A percentile compares a stretch with the other conserved stretches of the same genome.
These are phyloP conservation scores for Syritta pipiens DNA, from an alignment of 2,888 invertebrate species.

Conservation along the genomic window DNA sequence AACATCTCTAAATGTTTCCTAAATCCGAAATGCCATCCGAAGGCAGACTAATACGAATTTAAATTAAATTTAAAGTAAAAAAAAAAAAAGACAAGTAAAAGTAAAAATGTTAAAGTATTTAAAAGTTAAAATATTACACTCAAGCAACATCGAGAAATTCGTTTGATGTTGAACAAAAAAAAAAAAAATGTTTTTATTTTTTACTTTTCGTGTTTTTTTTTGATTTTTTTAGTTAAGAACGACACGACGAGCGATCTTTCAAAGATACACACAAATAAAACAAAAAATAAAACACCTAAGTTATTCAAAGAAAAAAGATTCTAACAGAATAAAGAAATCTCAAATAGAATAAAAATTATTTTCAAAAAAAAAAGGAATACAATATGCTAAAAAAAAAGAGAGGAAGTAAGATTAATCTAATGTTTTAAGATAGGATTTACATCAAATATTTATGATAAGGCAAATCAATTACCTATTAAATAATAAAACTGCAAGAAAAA, in stretches of 20 bases:
- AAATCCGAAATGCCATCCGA: conserved; percentile 65
- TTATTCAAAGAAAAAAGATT: conserved; percentile 7
- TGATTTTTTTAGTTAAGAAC: conserved; percentile 21
- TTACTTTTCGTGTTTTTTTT: neutral
- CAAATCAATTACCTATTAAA: conserved; percentile 68
- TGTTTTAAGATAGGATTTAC: conserved; percentile 66
- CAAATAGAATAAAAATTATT: conserved; percentile 39
- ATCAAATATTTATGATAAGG: conserved; percentile 66
- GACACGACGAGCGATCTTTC: conserved; percentile 13
- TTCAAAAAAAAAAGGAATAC: conserved; percentile 30
- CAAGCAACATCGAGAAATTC: conserved; percentile 59
- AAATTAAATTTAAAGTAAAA: conserved; percentile 60
- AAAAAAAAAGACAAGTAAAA: conserved; percentile 8
- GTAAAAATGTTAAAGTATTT: conserved; percentile 4
- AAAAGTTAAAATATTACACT: conserved; percentile 42
- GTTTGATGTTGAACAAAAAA: conserved; percentile 65
- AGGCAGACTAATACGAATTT: conserved; percentile 68
- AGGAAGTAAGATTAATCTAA: conserved; percentile 61
- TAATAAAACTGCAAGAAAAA: conserved; percentile 57
- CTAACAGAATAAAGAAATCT: conserved; percentile 31
- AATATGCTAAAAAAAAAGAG: conserved; percentile 40
- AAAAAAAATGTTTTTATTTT: conserved; percentile 8
- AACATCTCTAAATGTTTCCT: conserved; percentile 56
- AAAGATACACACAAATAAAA: conserved; percentile 28
- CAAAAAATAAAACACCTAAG: too few species aligned